Evolutionary conservation across 2,797 vertebrate genomes (phyloP), one percentile per base, ranked within the genome.

Genomic region (Dermochelys coriacea): DNA sequence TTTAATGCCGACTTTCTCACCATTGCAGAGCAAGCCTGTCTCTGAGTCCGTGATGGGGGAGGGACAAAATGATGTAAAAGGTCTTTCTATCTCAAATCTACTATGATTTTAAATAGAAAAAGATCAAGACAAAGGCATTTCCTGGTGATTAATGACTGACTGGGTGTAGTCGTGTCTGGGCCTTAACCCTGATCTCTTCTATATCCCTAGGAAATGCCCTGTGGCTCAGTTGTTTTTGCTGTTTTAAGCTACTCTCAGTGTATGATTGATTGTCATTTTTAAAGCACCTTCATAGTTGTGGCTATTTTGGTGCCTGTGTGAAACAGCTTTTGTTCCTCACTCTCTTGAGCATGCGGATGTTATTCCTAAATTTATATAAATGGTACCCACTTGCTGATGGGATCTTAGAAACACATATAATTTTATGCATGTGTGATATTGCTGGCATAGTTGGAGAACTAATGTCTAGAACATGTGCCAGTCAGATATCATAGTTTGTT

Each of bases 81-180:
- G 92, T 88, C 96, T 93, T 92, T 87, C 96, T 16, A 1, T 94
- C 89, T 92, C 89, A 87, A 82, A 93, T 92, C n/a, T 94, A 54
- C 93, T 95, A 82, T 55, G 82, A 91, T 95, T 97, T 97, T 96
- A 97, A 96, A 94, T 93, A 85, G 93, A 81, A 57, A 92, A 94
- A 18, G 57, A 95, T 96, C 91, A 94, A 96, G 96, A 94, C 95
- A 96, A 95, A 96, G 95, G 95, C 87, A 96, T 97, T 97, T 98
- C 96, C 96, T 95, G 94, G 91, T 97, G 97, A 97, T 98, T 98
- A 97, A 98, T 96, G 97, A 89, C 4, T 77, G 93, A 91, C 86
- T 96, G 97, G 97, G 97, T 96, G 97, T 97, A 97, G 96, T 96
- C 93, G 83, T 89, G 96, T 96, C 97, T 97, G 97, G 94, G 95